Base-by-base conservation (phyloP, 2,888 invertebrate species). In the Patella ulyssiponensis region DNA sequence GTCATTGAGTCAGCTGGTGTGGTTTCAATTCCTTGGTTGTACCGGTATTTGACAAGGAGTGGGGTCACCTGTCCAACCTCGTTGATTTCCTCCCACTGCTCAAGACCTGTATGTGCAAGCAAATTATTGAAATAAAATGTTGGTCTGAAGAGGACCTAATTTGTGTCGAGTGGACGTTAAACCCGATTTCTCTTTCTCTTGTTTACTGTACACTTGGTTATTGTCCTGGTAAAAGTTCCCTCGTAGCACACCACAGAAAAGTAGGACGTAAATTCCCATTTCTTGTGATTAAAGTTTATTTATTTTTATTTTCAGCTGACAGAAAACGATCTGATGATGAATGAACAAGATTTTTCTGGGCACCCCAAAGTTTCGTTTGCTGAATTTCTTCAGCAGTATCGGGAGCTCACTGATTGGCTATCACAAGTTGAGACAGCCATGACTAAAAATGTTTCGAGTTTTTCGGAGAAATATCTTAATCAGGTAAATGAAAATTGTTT, bases 391-490 rank as follows among this genome's bases (percentile, higher is more conserved):
- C 93, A 94, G 73, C 96, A 96, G 93, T 96, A 96, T 93, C 94
- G 94, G 82, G 95, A 96, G 91, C 94, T 96, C 88, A 95, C 95
- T 92, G 94, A 95, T 88, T 96, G 96, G 96, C 93, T 96, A 86
- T 94, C 94, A 86, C 94, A 95, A 88, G 94, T 96, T 86, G 95
- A 96, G 91, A 95, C 85, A 76, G 85, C 86, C 77, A 86, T 88
- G 23, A 87, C 86, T 81, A 81, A 88, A 74, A 87, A 87, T 69
- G 82, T 83, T 73, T 83, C 82, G 73, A 84, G 85, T 71, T 87
- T 88, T 33, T 90, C 90, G 1, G 91, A 91, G 86, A 90, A 89
- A 80, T 91, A 91, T 74, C 87, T 91, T 70, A 90, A 89, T 79
- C 90, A 90, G 90, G 90, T 91, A 74, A 73, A 5, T 9, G 44